A percentile compares a stretch with the other conserved stretches of the same genome.
phyloP scores from a whole-genome alignment of 2,797 vertebrate genomes.

The Esox lucius region DNA sequence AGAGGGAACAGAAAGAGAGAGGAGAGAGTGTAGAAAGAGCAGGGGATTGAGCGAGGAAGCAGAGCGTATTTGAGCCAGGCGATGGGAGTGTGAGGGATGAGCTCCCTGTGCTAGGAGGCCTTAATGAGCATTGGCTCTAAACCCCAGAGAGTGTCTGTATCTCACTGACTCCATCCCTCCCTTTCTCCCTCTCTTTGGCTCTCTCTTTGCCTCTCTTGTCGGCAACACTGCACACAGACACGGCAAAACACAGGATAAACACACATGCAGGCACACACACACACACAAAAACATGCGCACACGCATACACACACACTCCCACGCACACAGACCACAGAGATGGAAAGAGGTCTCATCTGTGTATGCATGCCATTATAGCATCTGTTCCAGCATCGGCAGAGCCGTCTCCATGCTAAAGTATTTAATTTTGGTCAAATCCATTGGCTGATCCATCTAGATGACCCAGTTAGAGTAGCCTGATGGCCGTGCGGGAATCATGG shows the following conservation, averaged over 20 bases:
- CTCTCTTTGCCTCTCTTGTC: conserved; percentile 61
- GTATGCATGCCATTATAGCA: too few relatives aligned
- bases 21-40: conserved; percentile 44
- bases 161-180: background rate
- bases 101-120: conserved; percentile 70
- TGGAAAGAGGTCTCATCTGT: too few relatives aligned
- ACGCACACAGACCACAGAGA: background rate
- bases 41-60: conserved; percentile 56
- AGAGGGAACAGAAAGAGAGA: conserved; percentile 22
- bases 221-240: conserved; percentile 43
- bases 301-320: conserved; percentile 33
- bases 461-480: background rate
- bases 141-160: conserved; percentile 64
- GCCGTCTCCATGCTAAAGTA: background rate
- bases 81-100: conserved; percentile 70
- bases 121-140: conserved; percentile 74
- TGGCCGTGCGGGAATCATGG: too few relatives aligned
- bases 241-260: background rate
- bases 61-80: conserved; percentile 64
- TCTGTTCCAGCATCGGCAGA: conserved; percentile 1
- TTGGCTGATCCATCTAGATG: too few relatives aligned
- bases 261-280: background rate
- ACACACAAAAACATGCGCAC: background rate
- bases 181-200: conserved; percentile 49
- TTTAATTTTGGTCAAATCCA: too few relatives aligned